Evolutionary conservation across 1,140 invertebrate species (phyloP).

Genomic region (Scylla paramamosain): DNA sequence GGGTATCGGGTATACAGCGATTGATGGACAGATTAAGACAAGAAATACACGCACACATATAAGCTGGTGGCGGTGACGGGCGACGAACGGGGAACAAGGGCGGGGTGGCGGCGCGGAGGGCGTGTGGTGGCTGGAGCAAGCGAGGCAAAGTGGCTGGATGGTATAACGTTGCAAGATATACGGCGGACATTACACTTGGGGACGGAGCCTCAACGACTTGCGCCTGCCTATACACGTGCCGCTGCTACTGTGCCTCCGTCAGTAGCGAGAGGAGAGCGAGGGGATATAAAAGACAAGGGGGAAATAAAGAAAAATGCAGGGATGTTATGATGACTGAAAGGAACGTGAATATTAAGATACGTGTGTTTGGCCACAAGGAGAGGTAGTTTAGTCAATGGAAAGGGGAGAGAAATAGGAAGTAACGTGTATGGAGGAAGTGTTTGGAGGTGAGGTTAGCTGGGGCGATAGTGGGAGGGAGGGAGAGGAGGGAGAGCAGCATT

Average conservation of each 20-base stretch:
- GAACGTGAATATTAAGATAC: no score
- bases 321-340: no score
- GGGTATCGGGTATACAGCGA: not conserved
- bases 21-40: not conserved
- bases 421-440: not conserved
- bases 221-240: no score
- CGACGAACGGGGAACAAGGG: not conserved
- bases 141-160: not conserved
- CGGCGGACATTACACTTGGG: not conserved
- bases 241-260: no score
- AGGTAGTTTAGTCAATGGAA: no score
- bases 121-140: no score
- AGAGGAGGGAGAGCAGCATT: not conserved
- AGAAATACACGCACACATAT: not conserved
- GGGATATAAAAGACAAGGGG: no score
- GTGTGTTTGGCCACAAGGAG: no score
- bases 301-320: no score
- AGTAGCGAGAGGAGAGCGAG: no score
- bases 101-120: not conserved
- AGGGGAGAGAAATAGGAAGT: not conserved
- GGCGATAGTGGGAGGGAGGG: not conserved
- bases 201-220: not conserved
- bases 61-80: not conserved
- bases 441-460: not conserved
- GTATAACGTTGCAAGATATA: slow-evolving; percentile 14